Evolutionary conservation across 1,140 invertebrate genomes (phyloP), one percentile per base, ranked within the genome.

Genomic region (Sycophila sp.): DNA sequence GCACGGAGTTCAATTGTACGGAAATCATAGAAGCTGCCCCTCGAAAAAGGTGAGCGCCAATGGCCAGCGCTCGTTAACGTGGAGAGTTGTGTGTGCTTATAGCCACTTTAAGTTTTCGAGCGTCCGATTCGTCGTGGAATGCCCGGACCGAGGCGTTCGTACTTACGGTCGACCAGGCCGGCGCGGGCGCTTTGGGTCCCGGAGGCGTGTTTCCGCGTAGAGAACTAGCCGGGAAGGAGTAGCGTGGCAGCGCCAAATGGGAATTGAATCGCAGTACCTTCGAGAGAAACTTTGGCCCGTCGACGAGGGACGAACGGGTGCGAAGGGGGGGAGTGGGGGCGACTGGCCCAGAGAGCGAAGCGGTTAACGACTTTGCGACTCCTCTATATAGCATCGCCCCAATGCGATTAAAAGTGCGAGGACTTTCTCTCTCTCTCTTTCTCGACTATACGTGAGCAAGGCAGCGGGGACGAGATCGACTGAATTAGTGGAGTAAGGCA

Each of bases 281-380:
- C 40, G n/a, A 17, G 19, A 26, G 65, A 69, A 69, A 69, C 40
- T 69, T 68, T 69, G 24, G 28, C 26, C 13, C n/a, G 47, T 6
- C 17, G 45, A 22, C 22, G 15, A 28, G 47, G 10, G 26, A 8
- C 1, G n/a, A 26, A 24, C 28, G 30, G 19, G n/a, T n/a, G n/a
- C n/a, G n/a, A n/a, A n/a, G n/a, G n/a, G n/a, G n/a, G n/a, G n/a
- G n/a, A n/a, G n/a, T n/a, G n/a, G n/a, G n/a, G 30, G n/a, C 2
- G 24, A 42, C 47, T 22, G 30, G 24, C 34, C 47, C 4, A 47
- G 1, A 30, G 28, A 1, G 40, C 19, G 8, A 69, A 40, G 47
- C 51, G 26, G 49, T 58, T 70, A 70, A 63, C 59, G 68, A 70
- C 26, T 56, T 63, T 58, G 22, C 26, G 34, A 40, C 49, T 42